Conservation (phyloP, 1,140 invertebrate genomes). For the Cotesia vestalis region DNA sequence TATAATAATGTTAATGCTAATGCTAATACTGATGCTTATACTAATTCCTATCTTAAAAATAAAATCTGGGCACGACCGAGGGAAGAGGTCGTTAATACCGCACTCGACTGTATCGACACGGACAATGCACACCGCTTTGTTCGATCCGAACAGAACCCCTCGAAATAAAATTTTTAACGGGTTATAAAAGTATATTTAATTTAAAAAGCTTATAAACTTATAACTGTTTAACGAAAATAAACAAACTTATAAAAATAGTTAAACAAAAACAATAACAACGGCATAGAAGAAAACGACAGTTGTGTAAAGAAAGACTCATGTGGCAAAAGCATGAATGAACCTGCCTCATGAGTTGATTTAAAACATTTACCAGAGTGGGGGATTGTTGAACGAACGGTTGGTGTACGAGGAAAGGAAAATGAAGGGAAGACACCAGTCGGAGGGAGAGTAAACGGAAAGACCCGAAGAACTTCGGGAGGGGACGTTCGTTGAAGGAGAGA, state of each 20-base stretch:
- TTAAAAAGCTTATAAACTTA: too few species aligned
- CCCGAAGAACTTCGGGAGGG: background rate
- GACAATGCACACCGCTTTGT: too few species aligned
- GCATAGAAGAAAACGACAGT: conserved; percentile 18
- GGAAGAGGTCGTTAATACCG: too few species aligned
- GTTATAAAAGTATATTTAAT: too few species aligned
- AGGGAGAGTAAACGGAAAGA: conserved; percentile 8
- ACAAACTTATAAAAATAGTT: background rate
- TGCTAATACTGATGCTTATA: too few species aligned
- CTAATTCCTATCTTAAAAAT: too few species aligned
- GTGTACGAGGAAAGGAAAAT: background rate
- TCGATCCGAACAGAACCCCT: too few species aligned
- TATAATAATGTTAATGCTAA: too few species aligned
- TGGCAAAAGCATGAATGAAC: conserved; percentile 41
- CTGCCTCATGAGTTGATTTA: conserved; percentile 18
- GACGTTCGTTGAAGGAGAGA: conserved; percentile 20
- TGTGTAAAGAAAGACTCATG: conserved; percentile 29
- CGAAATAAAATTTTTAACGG: too few species aligned
- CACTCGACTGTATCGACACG: too few species aligned
- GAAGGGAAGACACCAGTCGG: conserved; percentile 1
- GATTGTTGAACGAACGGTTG: conserved; percentile 11
- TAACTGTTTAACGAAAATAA: background rate
- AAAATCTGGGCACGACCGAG: too few species aligned
- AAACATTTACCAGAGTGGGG: conserved; percentile 11
- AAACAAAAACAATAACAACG: conserved; percentile 14